Conservation (phyloP, 2,113 vertebrate genomes). For the Ranitomeya imitator region DNA sequence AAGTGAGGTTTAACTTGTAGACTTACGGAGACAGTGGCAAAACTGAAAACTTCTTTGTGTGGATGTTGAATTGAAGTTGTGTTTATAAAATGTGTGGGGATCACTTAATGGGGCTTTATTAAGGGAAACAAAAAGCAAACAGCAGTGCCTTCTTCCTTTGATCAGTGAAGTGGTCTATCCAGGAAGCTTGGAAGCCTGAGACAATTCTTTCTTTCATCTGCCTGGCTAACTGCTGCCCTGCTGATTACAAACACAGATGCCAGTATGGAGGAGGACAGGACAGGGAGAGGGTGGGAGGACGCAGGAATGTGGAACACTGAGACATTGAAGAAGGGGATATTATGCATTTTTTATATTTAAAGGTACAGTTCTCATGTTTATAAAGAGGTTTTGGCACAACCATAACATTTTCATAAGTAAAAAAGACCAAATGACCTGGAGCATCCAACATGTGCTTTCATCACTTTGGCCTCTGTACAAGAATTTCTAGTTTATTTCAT, state of each 20-base stretch:
- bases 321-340: background rate
- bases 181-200: slow-evolving; percentile 58
- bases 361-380: slow-evolving; percentile 28
- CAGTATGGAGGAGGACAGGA: background rate
- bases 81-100: slow-evolving; percentile 57
- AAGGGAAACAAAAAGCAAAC: slow-evolving; percentile 58
- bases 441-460: background rate
- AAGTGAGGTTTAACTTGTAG: slow-evolving; percentile 6
- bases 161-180: slow-evolving; percentile 58
- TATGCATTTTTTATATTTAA: slow-evolving; percentile 43
- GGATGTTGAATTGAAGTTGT: slow-evolving; percentile 28
- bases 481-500: slow-evolving; percentile 14
- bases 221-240: slow-evolving; percentile 57
- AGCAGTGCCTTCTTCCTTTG: slow-evolving; percentile 58
- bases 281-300: background rate
- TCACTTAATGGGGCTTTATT: slow-evolving; percentile 59
- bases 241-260: slow-evolving; percentile 57
- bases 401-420: background rate
- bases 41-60: slow-evolving; percentile 17
- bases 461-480: background rate
- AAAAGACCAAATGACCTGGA: background rate
- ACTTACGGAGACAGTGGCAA: slow-evolving; percentile 5
- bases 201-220: slow-evolving; percentile 59
- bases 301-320: background rate
- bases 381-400: background rate